phyloP scores from a whole-genome alignment of 2,888 invertebrate genomes.

The Caenorhabditis afra region DNA sequence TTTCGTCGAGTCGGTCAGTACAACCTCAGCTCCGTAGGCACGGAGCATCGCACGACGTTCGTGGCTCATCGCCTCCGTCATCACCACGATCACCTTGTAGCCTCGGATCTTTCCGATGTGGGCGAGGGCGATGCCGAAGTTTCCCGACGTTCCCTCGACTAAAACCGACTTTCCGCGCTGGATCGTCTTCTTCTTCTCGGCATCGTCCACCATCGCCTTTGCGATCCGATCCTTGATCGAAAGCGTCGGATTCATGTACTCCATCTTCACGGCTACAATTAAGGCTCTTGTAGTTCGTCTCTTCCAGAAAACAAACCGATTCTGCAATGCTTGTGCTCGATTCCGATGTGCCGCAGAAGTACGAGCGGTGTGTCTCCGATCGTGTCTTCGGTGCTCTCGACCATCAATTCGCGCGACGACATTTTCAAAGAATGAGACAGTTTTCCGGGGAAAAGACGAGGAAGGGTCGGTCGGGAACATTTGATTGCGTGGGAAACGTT shows the following conservation, averaged over 20 bases:
- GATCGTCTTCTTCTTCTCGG: slow-evolving; percentile 59
- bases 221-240: slow-evolving; percentile 79
- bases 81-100: slow-evolving; percentile 78
- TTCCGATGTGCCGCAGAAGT: slow-evolving; percentile 69
- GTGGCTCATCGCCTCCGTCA: slow-evolving; percentile 79
- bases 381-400: slow-evolving; percentile 19
- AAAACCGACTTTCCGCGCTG: slow-evolving; percentile 68
- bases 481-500: too few relatives aligned
- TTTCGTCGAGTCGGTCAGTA: slow-evolving; percentile 58
- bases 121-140: slow-evolving; percentile 79
- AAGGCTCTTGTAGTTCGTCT: too few relatives aligned
- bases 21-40: slow-evolving; percentile 70
- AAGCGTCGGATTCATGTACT: slow-evolving; percentile 78
- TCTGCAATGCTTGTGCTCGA: slow-evolving; percentile 67
- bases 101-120: slow-evolving; percentile 57
- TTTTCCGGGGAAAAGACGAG: too few relatives aligned
- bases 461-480: too few relatives aligned
- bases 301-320: slow-evolving; percentile 66
- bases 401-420: slow-evolving; percentile 3
- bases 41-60: slow-evolving; percentile 75
- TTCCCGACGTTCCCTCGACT: slow-evolving; percentile 77
- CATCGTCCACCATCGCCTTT: slow-evolving; percentile 74
- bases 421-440: too few relatives aligned
- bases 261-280: slow-evolving; percentile 77
- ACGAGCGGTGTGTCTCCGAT: slow-evolving; percentile 78